Base-by-base conservation (phyloP, 2,113 vertebrate genomes). In the Channa maculata region DNA sequence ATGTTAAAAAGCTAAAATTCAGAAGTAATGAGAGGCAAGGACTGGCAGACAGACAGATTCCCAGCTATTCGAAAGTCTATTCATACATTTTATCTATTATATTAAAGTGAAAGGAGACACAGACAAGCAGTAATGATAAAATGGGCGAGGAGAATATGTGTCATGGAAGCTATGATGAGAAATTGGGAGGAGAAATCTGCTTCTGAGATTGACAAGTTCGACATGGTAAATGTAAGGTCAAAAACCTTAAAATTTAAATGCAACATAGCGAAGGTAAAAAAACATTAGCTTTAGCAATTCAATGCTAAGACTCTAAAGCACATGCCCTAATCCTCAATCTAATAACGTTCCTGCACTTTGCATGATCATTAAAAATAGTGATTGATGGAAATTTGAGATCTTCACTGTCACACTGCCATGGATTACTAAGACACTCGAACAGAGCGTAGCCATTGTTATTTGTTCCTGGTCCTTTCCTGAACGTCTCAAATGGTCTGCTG, bases 11-110 rank as follows among this genome's bases (percentile, higher is more conserved):
- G 38, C 37, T 51, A 66, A 34, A 67, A 76, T 60, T 68, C 12
- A 34, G 44, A 3, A 0, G 50, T 52, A 63, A 79, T 71, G 60
- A 77, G 58, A 63, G 13, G 1, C 24, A 12, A 1, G 44, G 10
- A 11, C 38, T 48, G 58, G 55, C 8, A 63, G 34, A 34, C 1
- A 14, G 14, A 34, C 46, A 50, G 46, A 49, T 37, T 69, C 44
- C 44, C 24, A 55, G 63, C 62, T 0, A 57, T 82, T 74, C 53
- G 70, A 54, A 80, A 61, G 68, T 33, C n/a, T 24, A 71, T 80
- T 82, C 49, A 60, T 34, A 50, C 2, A 50, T 75, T 69, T 68
- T 37, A 68, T 81, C 33, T 72, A 71, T 71, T 74, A 37, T 57
- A 50, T 79, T 60, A 77, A 75, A 80, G 52, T 3, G 6, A 48